Base-by-base conservation (phyloP, 2,888 invertebrate species). In the Amphipoea oculea region DNA sequence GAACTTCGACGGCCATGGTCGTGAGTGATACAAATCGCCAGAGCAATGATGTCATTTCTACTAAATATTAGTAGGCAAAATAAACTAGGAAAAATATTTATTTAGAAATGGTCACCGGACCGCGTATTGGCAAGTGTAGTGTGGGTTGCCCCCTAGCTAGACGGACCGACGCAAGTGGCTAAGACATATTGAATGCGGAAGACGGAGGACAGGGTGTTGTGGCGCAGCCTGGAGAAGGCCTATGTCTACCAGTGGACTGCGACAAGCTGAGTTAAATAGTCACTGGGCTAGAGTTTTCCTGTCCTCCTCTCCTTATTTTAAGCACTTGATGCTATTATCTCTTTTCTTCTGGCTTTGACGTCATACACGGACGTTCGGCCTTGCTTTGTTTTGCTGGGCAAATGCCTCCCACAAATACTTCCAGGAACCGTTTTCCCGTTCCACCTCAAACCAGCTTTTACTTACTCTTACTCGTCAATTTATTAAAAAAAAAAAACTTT, bases 21-120 rank as follows among this genome's bases (percentile, higher is more conserved):
- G 66, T 74, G 79, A 82, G 67, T 81, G 79, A 79, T 75, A 84
- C 73, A 69, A 73, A 78, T 82, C 81, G 69, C 70, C 54, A 75
- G 71, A 74, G 65, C 80, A 86, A 84, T 92, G 92, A 92, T 89
- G 90, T 92, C 91, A 92, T 89, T 83, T 45, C 40, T 76, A 57
- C 42, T 63, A 45, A 62, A n/a, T 63, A 63, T n/a, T 71, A 82
- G n/a, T 67, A 73, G 29, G 29, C 57, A 51, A 63, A 68, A 29
- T 29, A 29, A 40, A 82, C 36, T 67, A 73, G 29, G 29, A 51
- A 51, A 63, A 68, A 75, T 45, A 69, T 72, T 66, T 51, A 40
- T 29, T 62, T 45, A 54, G 17, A 68, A 45, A 17, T 65, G 29
- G 40, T 36, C 36, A 14, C 63, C 45, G n/a, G n/a, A 60, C 0